Percentiles rank a stretch among this genome's conserved stretches.
phyloP scores from a whole-genome alignment of 2,888 invertebrate species.

The Hedya salicella region DNA sequence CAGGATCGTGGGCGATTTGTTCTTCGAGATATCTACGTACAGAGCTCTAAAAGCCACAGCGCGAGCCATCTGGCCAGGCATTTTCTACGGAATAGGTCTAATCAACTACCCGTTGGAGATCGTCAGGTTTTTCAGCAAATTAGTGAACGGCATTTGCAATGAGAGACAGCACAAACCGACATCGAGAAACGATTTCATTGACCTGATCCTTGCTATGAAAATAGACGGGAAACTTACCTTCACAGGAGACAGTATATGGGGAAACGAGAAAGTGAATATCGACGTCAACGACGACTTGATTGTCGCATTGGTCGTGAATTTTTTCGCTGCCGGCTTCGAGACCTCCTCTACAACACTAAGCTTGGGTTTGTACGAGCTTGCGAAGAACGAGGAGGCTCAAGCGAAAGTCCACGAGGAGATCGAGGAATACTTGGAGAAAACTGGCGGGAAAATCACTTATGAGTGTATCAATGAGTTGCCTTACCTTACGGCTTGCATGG shows the following conservation, averaged over 20 bases:
- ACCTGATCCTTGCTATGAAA: constrained; percentile 42
- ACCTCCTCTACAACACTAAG: constrained; percentile 42
- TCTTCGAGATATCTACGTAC: constrained; percentile 47
- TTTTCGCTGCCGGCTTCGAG: constrained; percentile 53
- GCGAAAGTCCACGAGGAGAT: constrained; percentile 39
- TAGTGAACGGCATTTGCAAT: constrained; percentile 36
- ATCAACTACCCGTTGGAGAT: constrained; percentile 50
- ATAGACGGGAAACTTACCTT: constrained; percentile 33
- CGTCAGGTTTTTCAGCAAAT: constrained; percentile 50
- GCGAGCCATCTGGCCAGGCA: constrained; percentile 55
- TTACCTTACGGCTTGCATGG: constrained; percentile 43
- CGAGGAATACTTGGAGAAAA: constrained; percentile 37
- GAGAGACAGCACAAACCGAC: constrained; percentile 38
- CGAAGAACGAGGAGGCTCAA: constrained; percentile 44
- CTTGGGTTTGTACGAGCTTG: constrained; percentile 44
- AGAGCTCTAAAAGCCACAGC: constrained; percentile 47
- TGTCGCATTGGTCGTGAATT: constrained; percentile 74
- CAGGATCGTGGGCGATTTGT: constrained; percentile 49
- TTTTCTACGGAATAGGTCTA: constrained; percentile 56
- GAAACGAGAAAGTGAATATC: constrained; percentile 34
- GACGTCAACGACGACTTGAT: constrained; percentile 61
- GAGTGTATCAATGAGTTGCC: constrained; percentile 43
- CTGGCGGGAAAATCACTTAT: constrained; percentile 37
- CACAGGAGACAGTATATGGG: constrained; percentile 16
- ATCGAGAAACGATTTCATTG: constrained; percentile 44